Conservation (phyloP, 2,113 vertebrate genomes). For the Dicerorhinus sumatrensis region DNA sequence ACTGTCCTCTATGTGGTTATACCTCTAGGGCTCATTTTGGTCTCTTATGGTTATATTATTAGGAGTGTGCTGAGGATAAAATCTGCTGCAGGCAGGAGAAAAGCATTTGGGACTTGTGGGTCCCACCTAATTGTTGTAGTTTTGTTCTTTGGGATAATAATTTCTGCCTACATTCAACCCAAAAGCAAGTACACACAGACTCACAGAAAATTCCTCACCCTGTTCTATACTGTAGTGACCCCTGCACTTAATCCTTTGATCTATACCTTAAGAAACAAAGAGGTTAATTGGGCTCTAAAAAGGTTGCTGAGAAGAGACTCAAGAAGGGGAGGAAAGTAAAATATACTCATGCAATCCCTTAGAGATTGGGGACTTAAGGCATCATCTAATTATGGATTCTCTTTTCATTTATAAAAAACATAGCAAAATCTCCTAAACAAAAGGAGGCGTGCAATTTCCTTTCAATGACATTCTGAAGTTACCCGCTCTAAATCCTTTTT, state of each 20-base stretch:
- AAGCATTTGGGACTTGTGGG: constrained; percentile 37
- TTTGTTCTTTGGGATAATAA: constrained; percentile 36
- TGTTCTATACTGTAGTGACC: constrained; percentile 46
- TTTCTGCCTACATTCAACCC: constrained; percentile 2
- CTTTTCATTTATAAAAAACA: not conserved
- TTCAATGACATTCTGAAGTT: not conserved
- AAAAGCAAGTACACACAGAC: constrained; percentile 16
- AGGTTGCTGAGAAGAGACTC: not conserved
- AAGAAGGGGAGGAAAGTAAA: not conserved
- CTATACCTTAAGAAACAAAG: constrained; percentile 56
- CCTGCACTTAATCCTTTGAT: constrained; percentile 49
- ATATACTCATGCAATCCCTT: accelerated
- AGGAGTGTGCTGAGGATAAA: constrained; percentile 12
- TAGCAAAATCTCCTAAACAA: not conserved
- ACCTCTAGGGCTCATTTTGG: not conserved
- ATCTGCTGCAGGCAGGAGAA: not conserved
- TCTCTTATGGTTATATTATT: constrained; percentile 28
- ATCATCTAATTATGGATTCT: not conserved
- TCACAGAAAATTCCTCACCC: constrained; percentile 13
- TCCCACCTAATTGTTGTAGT: constrained; percentile 18
- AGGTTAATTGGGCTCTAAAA: not conserved
- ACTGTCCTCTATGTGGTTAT: not conserved
- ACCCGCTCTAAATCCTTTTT: too few species aligned
- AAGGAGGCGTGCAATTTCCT: not conserved
- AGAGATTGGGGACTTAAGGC: accelerated